A percentile compares a stretch with the other conserved stretches of the same genome.
Conservation (phyloP, 2,113 vertebrate genomes). For the Pachypanchax playfairii region DNA sequence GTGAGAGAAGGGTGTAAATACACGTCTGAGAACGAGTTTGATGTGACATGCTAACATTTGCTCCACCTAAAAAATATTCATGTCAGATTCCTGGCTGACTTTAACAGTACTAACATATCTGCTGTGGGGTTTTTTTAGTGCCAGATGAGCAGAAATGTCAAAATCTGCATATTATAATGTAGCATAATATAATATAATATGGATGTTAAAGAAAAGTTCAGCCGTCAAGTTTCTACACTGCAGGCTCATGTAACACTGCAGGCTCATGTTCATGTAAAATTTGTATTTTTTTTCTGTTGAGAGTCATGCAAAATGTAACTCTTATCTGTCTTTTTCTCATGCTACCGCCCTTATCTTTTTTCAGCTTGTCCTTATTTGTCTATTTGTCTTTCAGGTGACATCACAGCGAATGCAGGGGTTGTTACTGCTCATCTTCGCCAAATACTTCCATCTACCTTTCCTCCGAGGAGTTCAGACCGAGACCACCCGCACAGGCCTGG, state of each 20-base stretch:
- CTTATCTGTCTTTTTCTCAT: background rate
- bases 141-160: conserved; percentile 23
- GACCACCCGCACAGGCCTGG: conserved; percentile 90
- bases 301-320: conserved; percentile 31
- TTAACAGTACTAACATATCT: background rate
- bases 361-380: background rate
- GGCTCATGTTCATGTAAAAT: conserved; percentile 26
- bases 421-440: conserved; percentile 91
- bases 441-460: conserved; percentile 92
- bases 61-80: conserved; percentile 6
- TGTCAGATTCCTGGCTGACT: conserved; percentile 1
- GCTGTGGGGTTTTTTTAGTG: conserved; percentile 4
- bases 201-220: conserved; percentile 9
- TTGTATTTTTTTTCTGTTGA: background rate
- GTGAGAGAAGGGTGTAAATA: conserved; percentile 13
- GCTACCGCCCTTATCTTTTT: background rate
- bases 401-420: conserved; percentile 96
- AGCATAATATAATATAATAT: background rate
- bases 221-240: conserved; percentile 1
- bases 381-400: conserved; percentile 82
- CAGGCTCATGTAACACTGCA: conserved; percentile 2
- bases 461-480: conserved; percentile 90
- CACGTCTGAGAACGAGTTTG: conserved; percentile 32
- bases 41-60: conserved; percentile 22
- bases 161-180: conserved; percentile 22